A percentile compares a stretch with the other conserved stretches of the same genome.
Evolutionary conservation across 2,888 invertebrate genomes (phyloP).

Genomic region (Syrphus vitripennis): DNA sequence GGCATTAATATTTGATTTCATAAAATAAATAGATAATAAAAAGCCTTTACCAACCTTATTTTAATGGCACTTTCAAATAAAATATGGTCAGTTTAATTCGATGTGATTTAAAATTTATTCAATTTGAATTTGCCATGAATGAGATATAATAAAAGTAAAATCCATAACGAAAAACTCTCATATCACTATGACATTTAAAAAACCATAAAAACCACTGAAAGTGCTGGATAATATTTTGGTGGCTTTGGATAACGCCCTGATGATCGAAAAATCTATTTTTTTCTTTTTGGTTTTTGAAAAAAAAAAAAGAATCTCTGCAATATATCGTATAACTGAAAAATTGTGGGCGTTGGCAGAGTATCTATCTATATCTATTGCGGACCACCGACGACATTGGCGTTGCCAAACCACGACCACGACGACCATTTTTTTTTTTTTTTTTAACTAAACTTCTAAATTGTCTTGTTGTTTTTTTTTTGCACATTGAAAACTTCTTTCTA

Average conservation of each 20-base stretch:
- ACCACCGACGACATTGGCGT: neutral
- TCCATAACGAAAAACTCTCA: slow-evolving; percentile 15
- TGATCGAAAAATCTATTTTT: slow-evolving; percentile 21
- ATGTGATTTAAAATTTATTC: slow-evolving; percentile 22
- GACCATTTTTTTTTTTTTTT: slow-evolving; percentile 15
- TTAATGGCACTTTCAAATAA: slow-evolving; percentile 9
- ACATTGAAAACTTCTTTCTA: neutral
- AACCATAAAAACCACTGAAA: slow-evolving; percentile 27
- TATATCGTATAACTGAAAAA: slow-evolving; percentile 1
- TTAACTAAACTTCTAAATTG: neutral
- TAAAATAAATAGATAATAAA: no score
- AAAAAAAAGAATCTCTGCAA: neutral
- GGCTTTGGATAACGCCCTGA: slow-evolving; percentile 37
- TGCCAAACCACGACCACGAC: slow-evolving; percentile 22
- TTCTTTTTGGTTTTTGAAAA: neutral
- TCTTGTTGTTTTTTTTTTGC: neutral
- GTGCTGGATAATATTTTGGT: slow-evolving; percentile 14
- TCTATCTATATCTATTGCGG: neutral
- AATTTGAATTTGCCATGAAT: neutral
- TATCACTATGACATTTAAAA: slow-evolving; percentile 28
- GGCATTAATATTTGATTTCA: neutral
- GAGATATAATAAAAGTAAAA: neutral
- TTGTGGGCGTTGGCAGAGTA: slow-evolving; percentile 30
- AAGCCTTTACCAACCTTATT: neutral
- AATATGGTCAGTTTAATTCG: slow-evolving; percentile 9